Conservation (phyloP, 2,797 vertebrate genomes). For the Leptatherina wallacei region DNA sequence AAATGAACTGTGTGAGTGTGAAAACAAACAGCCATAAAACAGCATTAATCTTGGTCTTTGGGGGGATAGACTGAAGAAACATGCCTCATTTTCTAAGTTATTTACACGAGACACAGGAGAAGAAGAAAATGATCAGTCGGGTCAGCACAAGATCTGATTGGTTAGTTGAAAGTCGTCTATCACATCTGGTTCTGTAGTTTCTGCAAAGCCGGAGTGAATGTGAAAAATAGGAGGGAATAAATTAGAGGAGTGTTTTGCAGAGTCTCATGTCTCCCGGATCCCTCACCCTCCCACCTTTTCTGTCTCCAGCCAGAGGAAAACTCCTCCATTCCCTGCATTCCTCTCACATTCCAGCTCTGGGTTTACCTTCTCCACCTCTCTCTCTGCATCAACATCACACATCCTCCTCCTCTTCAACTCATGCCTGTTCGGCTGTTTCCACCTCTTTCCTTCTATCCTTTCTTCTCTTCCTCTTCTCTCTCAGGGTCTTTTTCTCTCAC, state of each 20-base stretch:
- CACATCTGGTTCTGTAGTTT: slow-evolving; percentile 49
- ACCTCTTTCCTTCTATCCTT: slow-evolving; percentile 43
- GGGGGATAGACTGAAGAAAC: slow-evolving; percentile 2
- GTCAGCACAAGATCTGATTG: slow-evolving; percentile 15
- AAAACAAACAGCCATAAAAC: slow-evolving; percentile 3
- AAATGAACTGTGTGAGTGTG: slow-evolving; percentile 20
- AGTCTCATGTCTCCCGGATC: slow-evolving; percentile 51
- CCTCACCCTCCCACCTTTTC: slow-evolving; percentile 49
- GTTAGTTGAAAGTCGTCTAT: slow-evolving; percentile 19
- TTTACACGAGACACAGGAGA: slow-evolving; percentile 15
- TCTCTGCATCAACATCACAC: slow-evolving; percentile 60
- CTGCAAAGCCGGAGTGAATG: slow-evolving; percentile 36
- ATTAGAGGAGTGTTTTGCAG: slow-evolving; percentile 51
- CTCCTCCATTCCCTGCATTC: slow-evolving; percentile 82
- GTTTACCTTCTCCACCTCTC: slow-evolving; percentile 72
- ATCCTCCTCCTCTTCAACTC: slow-evolving; percentile 37
- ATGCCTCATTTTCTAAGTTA: neutral
- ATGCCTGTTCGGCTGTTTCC: slow-evolving; percentile 47
- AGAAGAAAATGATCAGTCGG: neutral
- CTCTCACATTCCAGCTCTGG: slow-evolving; percentile 80
- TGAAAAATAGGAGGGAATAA: slow-evolving; percentile 44
- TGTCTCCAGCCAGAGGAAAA: slow-evolving; percentile 70
- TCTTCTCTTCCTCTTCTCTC: slow-evolving; percentile 26
- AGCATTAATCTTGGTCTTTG: neutral
- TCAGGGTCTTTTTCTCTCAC: slow-evolving; percentile 5